phyloP scores from a whole-genome alignment of 1,140 invertebrate species.

The Gerris buenoi region DNA sequence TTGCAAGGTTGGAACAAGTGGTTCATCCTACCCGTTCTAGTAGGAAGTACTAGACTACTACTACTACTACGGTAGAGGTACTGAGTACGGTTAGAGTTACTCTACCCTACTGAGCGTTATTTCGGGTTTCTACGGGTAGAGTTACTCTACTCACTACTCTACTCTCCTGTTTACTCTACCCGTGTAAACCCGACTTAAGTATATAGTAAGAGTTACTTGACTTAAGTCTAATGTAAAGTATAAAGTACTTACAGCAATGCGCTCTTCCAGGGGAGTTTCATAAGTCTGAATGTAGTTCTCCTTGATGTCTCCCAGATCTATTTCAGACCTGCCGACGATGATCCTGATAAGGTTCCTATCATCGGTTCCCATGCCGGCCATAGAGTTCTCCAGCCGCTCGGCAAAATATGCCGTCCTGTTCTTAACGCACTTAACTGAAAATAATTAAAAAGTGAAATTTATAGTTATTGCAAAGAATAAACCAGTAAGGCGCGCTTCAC shows the following conservation, averaged over 20 bases:
- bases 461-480: too few species aligned
- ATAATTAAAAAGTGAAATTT: too few species aligned
- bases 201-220: not conserved
- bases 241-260: slow-evolving; percentile 36
- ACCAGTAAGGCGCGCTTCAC: too few species aligned
- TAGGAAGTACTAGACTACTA: not conserved
- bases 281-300: slow-evolving; percentile 61
- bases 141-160: too few species aligned
- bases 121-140: too few species aligned
- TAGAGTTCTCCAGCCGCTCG: slow-evolving; percentile 67
- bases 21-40: too few species aligned
- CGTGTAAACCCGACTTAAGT: not conserved
- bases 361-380: slow-evolving; percentile 74
- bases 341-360: slow-evolving; percentile 75
- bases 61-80: not conserved
- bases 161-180: too few species aligned
- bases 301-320: slow-evolving; percentile 75
- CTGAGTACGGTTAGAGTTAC: not conserved
- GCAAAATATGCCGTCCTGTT: slow-evolving; percentile 82
- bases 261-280: slow-evolving; percentile 58
- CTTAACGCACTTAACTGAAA: slow-evolving; percentile 55
- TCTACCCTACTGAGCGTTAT: too few species aligned
- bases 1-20: too few species aligned
- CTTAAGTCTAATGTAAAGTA: slow-evolving; percentile 1
- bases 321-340: slow-evolving; percentile 70